phyloP scores from a whole-genome alignment of 1,140 invertebrate species.

The Procambarus clarkii region DNA sequence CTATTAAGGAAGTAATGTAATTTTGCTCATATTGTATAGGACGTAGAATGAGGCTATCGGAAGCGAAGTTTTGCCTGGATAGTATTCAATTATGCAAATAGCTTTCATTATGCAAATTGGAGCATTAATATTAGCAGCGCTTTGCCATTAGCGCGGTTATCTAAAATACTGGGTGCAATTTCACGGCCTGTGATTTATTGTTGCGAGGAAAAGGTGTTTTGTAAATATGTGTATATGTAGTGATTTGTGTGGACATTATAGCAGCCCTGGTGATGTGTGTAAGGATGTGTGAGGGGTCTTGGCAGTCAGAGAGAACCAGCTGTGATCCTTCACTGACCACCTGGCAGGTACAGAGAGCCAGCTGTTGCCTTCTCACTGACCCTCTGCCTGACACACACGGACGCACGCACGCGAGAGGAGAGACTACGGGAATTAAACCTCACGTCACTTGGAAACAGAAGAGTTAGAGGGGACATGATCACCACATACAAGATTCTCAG shows the following conservation, averaged over 20 bases:
- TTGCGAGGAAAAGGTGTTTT: neutral
- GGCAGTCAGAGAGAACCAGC: too few species aligned
- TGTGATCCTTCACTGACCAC: too few species aligned
- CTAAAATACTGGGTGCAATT: neutral
- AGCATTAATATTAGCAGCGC: slow-evolving; percentile 17
- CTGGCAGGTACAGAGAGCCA: too few species aligned
- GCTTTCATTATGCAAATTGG: neutral
- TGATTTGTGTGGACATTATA: neutral
- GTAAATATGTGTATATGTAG: neutral
- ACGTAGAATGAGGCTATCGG: neutral
- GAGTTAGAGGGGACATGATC: too few species aligned
- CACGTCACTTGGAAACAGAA: too few species aligned
- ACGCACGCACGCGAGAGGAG: too few species aligned
- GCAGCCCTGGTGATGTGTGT: too few species aligned
- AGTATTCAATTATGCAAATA: slow-evolving; percentile 9
- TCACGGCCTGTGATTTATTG: neutral
- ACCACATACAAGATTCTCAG: too few species aligned
- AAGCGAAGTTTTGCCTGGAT: neutral
- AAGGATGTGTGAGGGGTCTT: too few species aligned
- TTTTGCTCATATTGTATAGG: neutral
- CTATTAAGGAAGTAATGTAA: neutral
- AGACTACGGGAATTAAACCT: too few species aligned
- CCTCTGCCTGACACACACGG: too few species aligned
- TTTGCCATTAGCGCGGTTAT: slow-evolving; percentile 2
- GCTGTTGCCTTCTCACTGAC: too few species aligned